Base-by-base conservation (phyloP, 2,888 invertebrate species). In the Drosophila mimetica region DNA sequence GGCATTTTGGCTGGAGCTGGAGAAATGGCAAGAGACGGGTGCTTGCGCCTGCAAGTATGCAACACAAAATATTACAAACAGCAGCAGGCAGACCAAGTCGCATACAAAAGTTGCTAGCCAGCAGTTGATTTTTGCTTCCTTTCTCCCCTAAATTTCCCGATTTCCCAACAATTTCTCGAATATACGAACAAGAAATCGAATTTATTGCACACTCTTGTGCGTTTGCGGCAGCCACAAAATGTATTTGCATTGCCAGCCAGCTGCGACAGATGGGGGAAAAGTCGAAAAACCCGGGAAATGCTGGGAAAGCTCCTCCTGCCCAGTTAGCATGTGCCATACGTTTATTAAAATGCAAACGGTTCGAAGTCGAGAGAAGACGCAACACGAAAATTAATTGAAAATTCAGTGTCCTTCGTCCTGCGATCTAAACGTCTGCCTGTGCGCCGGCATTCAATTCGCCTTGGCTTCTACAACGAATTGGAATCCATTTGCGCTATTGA, bases 161-260 rank as follows among this genome's bases (percentile, higher is more conserved):
- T 14, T 16, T 20, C 8, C 22, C 3, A 14, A 32, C 30, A 28
- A 34, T 28, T 46, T 32, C 7, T 13, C 28, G 28, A 16, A n/a
- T 51, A 32, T 34, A 13, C 60, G 18, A 13, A 11, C 37, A 1
- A 66, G 75, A 72, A 74, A 82, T 87, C 86, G 88, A 79, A 85
- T 83, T 83, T 87, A 87, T 87, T 82, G 86, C 77, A 79, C 71
- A 82, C 67, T 82, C 75, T 67, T 74, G 75, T 67, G 86, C 75
- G 74, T 70, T 71, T 65, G 74, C 64, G 64, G 58, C 65, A 84
- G 47, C 82, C 86, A 58, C 87, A 83, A 87, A 87, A 73, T 81
- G 81, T 80, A 81, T 84, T 84, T 71, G 76, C 76, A 67, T 72
- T 69, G 51, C 71, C 57, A 63, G 71, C 53, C 86, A 81, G 75